Evolutionary conservation across 2,113 vertebrate genomes (phyloP), one percentile per base, ranked within the genome.

Genomic region (Rhynchomys soricoides): DNA sequence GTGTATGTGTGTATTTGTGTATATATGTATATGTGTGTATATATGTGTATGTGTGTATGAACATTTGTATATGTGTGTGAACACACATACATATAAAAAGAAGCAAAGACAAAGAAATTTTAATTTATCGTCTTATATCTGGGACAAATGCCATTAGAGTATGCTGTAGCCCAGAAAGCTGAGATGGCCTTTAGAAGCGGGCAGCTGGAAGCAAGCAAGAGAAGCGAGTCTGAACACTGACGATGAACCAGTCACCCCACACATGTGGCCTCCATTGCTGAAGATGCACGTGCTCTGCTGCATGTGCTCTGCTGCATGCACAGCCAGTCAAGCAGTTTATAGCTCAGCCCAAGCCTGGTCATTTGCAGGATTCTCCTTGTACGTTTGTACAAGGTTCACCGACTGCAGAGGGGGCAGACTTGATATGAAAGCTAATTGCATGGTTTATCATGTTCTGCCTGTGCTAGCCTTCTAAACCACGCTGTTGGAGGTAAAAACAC

Each of bases 191-290:
- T 90, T 40, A 48, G 13, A 66, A 89, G 77, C 75, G 19, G 48
- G 34, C 68, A 52, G 10, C 24, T 2, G 45, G 29, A 74, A 31
- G 50, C 12, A 59, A 77, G 3, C 59, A 2, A 37, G 19, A 45
- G 40, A 0, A 21, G 5, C 10, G 2, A 29, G 29, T n/a, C 13
- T 10, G 48, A 43, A 55, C 3, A 11, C 0, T 0, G 19, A 16
- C 2, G 24, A 19, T 4, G 19, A 21, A 1, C 62, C 79, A 21
- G 6, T 24, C 9, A 15, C 3, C 34, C 0, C 0, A 11, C 24
- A 16, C 11, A 0, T 0, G 37, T 12, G 43, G 10, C 3, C 26
- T 91, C 50, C 3, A 37, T 83, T 68, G 22, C 75, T 21, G 16
- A 45, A 43, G 52, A 86, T 31, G 2, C 71, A 50, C 0, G 6